phyloP scores from a whole-genome alignment of 92 coral and sea anemone genomes.

The Phenganax marumi region DNA sequence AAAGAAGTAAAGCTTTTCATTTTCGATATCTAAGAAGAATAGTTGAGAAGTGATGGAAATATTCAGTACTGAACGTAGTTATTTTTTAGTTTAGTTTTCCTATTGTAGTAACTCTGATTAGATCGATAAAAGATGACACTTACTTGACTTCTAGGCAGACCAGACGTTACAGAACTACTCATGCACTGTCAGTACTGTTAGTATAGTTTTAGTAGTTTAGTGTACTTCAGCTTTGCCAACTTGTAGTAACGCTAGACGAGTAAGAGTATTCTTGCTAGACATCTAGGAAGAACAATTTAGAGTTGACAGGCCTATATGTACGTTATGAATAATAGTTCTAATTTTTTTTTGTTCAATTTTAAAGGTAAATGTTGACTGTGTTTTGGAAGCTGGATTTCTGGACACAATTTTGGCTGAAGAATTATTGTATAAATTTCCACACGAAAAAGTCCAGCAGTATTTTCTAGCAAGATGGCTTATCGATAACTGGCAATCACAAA shows the following conservation, averaged over 20 bases:
- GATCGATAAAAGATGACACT: no score
- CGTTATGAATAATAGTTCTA: neutral
- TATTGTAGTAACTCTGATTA: no score
- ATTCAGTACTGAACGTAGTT: no score
- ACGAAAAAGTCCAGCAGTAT: neutral
- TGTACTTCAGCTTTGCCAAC: no score
- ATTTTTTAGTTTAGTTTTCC: no score
- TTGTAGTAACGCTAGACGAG: neutral
- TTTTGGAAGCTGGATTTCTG: neutral
- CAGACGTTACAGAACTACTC: no score
- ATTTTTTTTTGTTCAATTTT: neutral
- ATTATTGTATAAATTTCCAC: neutral
- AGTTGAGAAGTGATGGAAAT: no score
- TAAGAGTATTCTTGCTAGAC: neutral
- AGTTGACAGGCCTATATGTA: neutral
- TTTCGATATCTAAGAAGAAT: neutral
- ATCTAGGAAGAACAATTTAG: neutral
- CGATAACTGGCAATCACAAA: neutral
- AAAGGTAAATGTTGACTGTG: neutral
- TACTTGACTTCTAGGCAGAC: no score
- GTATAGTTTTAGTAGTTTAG: no score
- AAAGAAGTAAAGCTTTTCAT: neutral
- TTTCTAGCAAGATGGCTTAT: neutral
- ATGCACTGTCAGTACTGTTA: no score
- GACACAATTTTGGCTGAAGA: neutral